phyloP scores from a whole-genome alignment of 2,797 vertebrate genomes.

The Thaleichthys pacificus region DNA sequence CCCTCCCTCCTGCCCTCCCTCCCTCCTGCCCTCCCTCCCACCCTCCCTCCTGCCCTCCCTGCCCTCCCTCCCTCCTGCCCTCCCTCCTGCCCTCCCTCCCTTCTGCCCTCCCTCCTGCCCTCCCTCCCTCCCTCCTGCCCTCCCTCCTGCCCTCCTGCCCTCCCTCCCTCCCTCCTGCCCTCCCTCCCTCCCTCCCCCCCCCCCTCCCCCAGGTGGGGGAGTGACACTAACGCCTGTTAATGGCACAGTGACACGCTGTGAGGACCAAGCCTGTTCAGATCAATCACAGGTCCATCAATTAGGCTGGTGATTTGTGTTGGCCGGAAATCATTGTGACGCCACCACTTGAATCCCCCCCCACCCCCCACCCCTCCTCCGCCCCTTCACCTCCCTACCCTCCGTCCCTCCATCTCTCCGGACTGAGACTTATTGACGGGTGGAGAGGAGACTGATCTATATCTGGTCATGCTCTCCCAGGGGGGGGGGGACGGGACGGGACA shows the following conservation, averaged over 20 bases:
- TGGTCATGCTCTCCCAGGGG: conserved; percentile 52
- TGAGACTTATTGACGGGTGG: conserved; percentile 75
- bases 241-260: conserved; percentile 25
- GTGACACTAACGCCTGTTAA: conserved; percentile 61
- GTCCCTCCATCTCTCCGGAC: conserved; percentile 56
- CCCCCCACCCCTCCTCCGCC: conserved; percentile 43
- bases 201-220: conserved; percentile 31
- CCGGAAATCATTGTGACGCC: conserved; percentile 56
- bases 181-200: conserved; percentile 22
- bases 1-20: conserved; percentile 23
- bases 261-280: conserved; percentile 53
- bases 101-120: not conserved
- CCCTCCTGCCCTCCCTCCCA: conserved; percentile 17
- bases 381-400: too few species aligned
- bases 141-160: conserved; percentile 22
- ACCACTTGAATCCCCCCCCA: conserved; percentile 34
- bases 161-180: conserved; percentile 32
- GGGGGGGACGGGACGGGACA: too few species aligned
- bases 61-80: not conserved
- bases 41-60: not conserved
- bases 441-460: conserved; percentile 75
- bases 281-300: conserved; percentile 64
- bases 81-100: not conserved
- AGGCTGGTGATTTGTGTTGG: conserved; percentile 64
- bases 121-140: not conserved